phyloP scores from a whole-genome alignment of 2,113 vertebrate species.

The Sprattus sprattus region DNA sequence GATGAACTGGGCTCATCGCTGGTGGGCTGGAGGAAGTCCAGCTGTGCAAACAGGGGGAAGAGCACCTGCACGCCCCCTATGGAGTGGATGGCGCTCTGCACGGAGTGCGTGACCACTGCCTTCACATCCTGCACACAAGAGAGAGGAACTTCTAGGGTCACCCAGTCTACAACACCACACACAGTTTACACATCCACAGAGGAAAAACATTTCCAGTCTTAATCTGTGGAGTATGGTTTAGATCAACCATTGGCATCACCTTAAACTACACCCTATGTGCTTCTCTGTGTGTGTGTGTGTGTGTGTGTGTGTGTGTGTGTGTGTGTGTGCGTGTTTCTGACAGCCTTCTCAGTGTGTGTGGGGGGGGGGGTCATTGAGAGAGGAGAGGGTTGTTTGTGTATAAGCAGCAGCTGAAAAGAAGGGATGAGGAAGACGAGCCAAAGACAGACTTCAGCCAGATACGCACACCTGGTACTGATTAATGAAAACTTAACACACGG shows the following conservation, averaged over 20 bases:
- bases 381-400: background rate
- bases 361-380: background rate
- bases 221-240: background rate
- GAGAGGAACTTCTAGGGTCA: background rate
- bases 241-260: background rate
- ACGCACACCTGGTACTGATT: background rate
- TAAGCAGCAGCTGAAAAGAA: background rate
- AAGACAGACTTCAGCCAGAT: background rate
- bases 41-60: slow-evolving; percentile 95
- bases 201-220: background rate
- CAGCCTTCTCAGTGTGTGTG: background rate
- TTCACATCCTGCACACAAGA: slow-evolving; percentile 85
- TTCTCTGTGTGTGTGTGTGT: slow-evolving; percentile 20
- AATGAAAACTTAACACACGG: background rate
- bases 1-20: slow-evolving; percentile 86
- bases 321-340: background rate
- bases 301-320: slow-evolving; percentile 2
- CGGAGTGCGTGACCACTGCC: slow-evolving; percentile 94
- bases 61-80: slow-evolving; percentile 97
- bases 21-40: slow-evolving; percentile 87
- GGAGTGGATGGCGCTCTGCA: slow-evolving; percentile 96
- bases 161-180: background rate
- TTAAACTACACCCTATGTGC: background rate
- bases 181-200: background rate
- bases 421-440: background rate